A percentile compares a stretch with the other conserved stretches of the same genome.
phyloP scores from a whole-genome alignment of 1,140 invertebrate species.

The Trypoxylus dichotomus region DNA sequence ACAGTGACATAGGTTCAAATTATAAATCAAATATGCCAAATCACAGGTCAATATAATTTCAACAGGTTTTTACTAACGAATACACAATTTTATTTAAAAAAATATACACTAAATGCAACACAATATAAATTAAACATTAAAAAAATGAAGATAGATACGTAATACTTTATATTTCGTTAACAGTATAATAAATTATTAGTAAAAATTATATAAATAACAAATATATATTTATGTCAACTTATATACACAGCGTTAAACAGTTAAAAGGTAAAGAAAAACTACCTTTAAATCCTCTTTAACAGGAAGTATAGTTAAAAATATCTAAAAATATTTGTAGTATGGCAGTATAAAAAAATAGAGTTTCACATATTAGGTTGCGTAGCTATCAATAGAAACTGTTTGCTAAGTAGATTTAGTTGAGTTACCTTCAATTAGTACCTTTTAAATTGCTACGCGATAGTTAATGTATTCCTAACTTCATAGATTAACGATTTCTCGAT shows the following conservation, averaged over 20 bases:
- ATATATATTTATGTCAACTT: not conserved
- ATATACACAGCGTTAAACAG: not conserved
- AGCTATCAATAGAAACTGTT: not conserved
- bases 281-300: not conserved
- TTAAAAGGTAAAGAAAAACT: too few species aligned
- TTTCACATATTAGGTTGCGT: not conserved
- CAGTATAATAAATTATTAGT: not conserved
- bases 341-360: conserved; percentile 11
- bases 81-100: not conserved
- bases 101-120: not conserved
- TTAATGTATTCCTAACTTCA: not conserved
- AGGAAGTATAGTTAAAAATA: not conserved
- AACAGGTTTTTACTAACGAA: too few species aligned
- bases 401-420: not conserved
- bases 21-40: too few species aligned
- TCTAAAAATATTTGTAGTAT: not conserved
- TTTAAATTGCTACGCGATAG: not conserved
- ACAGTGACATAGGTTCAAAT: too few species aligned
- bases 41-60: too few species aligned
- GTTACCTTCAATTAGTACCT: not conserved
- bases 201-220: conserved; percentile 4
- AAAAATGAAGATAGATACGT: not conserved
- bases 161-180: not conserved
- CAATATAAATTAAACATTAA: not conserved
- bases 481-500: conserved; percentile 43